These are phyloP conservation scores for Eurytoma adleriae DNA, from an alignment of 2,888 invertebrate species.

Conservation along the genomic window DNA sequence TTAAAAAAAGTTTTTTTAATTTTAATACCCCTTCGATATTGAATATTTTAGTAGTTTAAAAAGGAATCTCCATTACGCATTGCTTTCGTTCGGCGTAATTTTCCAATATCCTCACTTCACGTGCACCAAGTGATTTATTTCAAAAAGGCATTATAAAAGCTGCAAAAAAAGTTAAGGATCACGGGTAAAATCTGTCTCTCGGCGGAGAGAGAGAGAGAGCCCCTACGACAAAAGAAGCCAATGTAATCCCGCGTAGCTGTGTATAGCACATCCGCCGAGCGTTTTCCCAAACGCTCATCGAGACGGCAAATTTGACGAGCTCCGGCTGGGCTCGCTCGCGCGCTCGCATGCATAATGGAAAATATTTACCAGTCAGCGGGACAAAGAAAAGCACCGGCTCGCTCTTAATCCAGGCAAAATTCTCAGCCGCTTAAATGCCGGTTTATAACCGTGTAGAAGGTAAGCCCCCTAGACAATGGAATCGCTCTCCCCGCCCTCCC, in stretches of 20 bases:
- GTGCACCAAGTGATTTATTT: not conserved
- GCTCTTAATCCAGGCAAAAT: slow-evolving; percentile 63
- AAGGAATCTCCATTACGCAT: too few species aligned
- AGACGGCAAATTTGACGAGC: slow-evolving; percentile 48
- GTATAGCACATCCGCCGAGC: not conserved
- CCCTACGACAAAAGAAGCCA: slow-evolving; percentile 35
- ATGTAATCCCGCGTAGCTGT: slow-evolving; percentile 26
- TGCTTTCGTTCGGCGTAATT: not conserved
- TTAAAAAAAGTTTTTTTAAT: too few species aligned
- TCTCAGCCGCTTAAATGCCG: slow-evolving; percentile 59
- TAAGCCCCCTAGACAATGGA: slow-evolving; percentile 66
- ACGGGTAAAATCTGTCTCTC: slow-evolving; percentile 13
- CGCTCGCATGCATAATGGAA: slow-evolving; percentile 46
- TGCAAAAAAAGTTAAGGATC: slow-evolving; percentile 12
- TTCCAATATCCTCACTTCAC: not conserved
- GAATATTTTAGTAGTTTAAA: too few species aligned
- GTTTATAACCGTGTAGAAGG: slow-evolving; percentile 63
- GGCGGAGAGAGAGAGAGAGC: too few species aligned
- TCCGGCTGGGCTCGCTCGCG: not conserved
- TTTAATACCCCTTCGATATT: too few species aligned
- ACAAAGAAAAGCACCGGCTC: slow-evolving; percentile 45
- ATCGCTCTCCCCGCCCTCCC: not conserved
- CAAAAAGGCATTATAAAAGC: slow-evolving; percentile 1
- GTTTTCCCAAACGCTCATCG: slow-evolving; percentile 38
- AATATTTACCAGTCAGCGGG: slow-evolving; percentile 44